A percentile compares a stretch with the other conserved stretches of the same genome.
Conservation (phyloP, 2,113 vertebrate species). For the Cygnus buccinator region DNA sequence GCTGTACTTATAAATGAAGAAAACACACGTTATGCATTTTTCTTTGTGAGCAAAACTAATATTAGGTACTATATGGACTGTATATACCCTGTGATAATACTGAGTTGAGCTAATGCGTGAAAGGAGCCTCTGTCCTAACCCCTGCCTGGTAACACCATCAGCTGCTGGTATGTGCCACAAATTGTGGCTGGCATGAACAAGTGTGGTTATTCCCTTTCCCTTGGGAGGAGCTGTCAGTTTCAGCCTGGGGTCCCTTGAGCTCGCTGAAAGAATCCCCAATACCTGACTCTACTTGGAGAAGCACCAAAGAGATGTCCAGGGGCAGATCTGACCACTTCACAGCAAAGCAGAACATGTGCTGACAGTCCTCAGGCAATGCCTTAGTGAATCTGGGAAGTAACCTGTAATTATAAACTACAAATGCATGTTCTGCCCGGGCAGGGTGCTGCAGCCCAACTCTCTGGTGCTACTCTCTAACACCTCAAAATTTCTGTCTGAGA, state of each 20-base stretch:
- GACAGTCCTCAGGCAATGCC: not conserved
- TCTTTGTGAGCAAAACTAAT: not conserved
- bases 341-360: not conserved
- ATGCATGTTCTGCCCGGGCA: not conserved
- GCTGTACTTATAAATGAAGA: not conserved
- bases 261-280: not conserved
- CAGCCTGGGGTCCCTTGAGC: accelerated
- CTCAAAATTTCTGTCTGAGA: accelerated
- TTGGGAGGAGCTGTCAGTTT: not conserved
- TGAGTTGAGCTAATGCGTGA: not conserved
- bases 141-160: not conserved
- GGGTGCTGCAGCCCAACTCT: not conserved
- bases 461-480: accelerated
- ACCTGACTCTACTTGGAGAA: not conserved
- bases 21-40: not conserved
- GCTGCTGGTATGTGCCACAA: not conserved
- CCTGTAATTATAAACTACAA: not conserved
- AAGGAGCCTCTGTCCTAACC: not conserved
- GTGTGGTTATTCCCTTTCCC: not conserved
- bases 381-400: not conserved
- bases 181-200: not conserved
- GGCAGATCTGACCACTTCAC: not conserved
- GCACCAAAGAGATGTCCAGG: not conserved
- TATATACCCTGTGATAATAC: not conserved
- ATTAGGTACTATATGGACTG: not conserved